phyloP scores from a whole-genome alignment of 2,797 vertebrate species.

The Naso thynnoides region DNA sequence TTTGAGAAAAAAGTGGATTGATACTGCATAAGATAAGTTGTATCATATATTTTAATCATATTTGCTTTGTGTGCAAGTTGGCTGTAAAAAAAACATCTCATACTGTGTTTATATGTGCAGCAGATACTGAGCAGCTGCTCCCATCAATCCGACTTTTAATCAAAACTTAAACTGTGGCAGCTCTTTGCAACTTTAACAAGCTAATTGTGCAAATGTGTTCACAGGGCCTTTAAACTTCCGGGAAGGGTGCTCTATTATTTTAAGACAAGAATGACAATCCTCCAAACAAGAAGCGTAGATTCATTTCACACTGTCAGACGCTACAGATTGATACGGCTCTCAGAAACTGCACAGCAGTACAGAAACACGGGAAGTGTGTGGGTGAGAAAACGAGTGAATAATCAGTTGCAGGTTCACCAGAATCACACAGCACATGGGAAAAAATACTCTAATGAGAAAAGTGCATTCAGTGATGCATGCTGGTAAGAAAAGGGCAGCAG shows the following conservation, averaged over 20 bases:
- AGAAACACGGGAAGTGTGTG: slow-evolving; percentile 25
- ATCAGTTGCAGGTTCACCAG: slow-evolving; percentile 46
- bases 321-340: slow-evolving; percentile 39
- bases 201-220: neutral
- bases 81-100: neutral
- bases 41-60: neutral
- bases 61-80: neutral
- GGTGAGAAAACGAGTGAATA: slow-evolving; percentile 51
- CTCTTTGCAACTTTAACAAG: neutral
- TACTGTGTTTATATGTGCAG: slow-evolving; percentile 5
- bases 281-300: slow-evolving; percentile 3
- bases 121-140: slow-evolving; percentile 19
- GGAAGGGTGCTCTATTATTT: neutral
- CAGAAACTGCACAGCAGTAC: slow-evolving; percentile 15
- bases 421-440: slow-evolving; percentile 31
- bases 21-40: neutral
- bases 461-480: slow-evolving; percentile 53
- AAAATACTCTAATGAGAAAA: slow-evolving; percentile 56
- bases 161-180: slow-evolving; percentile 10
- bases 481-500: slow-evolving; percentile 54
- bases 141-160: slow-evolving; percentile 15
- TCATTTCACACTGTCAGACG: slow-evolving; percentile 6
- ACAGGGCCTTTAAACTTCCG: neutral
- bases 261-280: slow-evolving; percentile 1
- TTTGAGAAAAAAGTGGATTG: neutral